These are phyloP conservation scores for Pipistrellus nathusii DNA, from an alignment of 2,797 vertebrate genomes.

Conservation along the genomic window DNA sequence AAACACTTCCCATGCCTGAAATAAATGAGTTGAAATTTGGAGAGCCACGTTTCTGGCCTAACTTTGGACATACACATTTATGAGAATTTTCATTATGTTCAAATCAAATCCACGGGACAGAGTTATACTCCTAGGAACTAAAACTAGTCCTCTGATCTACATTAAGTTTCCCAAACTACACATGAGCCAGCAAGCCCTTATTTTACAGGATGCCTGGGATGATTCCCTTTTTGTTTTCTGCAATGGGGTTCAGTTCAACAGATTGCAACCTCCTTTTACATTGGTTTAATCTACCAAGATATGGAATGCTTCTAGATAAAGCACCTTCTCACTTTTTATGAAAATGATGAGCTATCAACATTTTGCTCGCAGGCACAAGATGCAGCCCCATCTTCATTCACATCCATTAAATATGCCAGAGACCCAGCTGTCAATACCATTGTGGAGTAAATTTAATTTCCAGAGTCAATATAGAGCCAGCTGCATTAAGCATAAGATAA, in stretches of 20 bases:
- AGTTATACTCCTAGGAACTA: conserved; percentile 68
- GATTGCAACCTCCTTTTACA: conserved; percentile 66
- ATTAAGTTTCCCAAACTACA: conserved; percentile 57
- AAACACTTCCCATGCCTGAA: rapidly evolving
- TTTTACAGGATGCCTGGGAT: conserved; percentile 73
- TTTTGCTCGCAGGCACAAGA: conserved; percentile 89
- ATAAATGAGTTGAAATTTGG: not conserved
- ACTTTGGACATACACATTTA: conserved; percentile 82
- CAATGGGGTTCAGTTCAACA: conserved; percentile 42
- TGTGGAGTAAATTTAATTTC: conserved; percentile 91
- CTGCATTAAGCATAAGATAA: conserved; percentile 90
- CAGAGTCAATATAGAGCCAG: conserved; percentile 91
- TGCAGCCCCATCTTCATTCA: conserved; percentile 85
- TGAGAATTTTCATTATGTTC: conserved; percentile 85
- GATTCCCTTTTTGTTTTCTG: conserved; percentile 69
- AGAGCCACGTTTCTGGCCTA: conserved; percentile 33
- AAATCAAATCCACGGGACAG: conserved; percentile 76
- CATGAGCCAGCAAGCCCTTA: conserved; percentile 53
- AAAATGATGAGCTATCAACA: conserved; percentile 89
- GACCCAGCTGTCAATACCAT: conserved; percentile 90
- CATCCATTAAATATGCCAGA: conserved; percentile 90
- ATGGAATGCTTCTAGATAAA: conserved; percentile 77
- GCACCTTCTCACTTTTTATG: conserved; percentile 85
- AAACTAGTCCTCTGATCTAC: conserved; percentile 60
- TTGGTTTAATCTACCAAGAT: conserved; percentile 75